Percentiles rank a stretch among this genome's conserved stretches.
These are phyloP conservation scores for Diaprepes abbreviatus DNA, from an alignment of 2,888 invertebrate genomes.

Conservation along the genomic window DNA sequence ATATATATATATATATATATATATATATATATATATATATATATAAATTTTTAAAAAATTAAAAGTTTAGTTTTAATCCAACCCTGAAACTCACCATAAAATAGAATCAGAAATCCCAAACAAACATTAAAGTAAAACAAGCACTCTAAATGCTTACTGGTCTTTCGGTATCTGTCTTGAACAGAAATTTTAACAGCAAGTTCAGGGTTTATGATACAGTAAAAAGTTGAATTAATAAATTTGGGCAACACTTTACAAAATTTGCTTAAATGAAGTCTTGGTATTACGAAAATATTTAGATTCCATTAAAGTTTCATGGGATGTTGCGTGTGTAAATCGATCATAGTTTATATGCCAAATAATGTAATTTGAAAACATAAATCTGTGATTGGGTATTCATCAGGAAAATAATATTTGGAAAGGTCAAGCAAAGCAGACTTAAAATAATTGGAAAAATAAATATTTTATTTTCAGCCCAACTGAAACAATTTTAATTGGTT, in stretches of 20 bases:
- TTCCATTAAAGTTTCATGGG: neutral
- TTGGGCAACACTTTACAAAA: constrained; percentile 32
- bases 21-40: too few species aligned
- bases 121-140: constrained; percentile 58
- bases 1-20: too few species aligned
- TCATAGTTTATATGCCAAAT: constrained; percentile 1
- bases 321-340: neutral
- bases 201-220: constrained; percentile 31
- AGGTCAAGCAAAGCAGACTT: too few species aligned
- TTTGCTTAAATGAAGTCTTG: constrained; percentile 30
- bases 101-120: constrained; percentile 57
- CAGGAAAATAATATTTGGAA: too few species aligned
- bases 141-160: constrained; percentile 58
- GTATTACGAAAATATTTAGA: neutral
- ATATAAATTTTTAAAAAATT: too few species aligned
- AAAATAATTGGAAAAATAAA: too few species aligned
- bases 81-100: constrained; percentile 29
- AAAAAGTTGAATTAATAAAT: constrained; percentile 31
- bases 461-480: too few species aligned
- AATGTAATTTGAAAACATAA: too few species aligned
- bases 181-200: constrained; percentile 37
- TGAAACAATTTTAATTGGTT: too few species aligned
- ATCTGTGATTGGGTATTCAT: too few species aligned
- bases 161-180: constrained; percentile 49
- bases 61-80: too few species aligned